Base-by-base conservation (phyloP, 2,113 vertebrate species). In the Leptosomus discolor region DNA sequence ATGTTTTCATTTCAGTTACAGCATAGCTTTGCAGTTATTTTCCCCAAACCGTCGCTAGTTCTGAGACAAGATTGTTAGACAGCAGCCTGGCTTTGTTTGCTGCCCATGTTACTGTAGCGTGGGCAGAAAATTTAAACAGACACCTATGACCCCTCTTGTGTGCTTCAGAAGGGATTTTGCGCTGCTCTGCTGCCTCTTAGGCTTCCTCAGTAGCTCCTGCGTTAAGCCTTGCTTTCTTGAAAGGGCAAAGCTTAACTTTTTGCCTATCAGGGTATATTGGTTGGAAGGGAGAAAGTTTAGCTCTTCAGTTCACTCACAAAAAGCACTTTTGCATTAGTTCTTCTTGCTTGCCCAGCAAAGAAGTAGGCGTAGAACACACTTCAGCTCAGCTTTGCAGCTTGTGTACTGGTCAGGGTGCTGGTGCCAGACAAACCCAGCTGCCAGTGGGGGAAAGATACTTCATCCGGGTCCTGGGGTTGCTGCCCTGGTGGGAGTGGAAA, bases 1-100 rank as follows among this genome's bases (percentile, higher is more conserved):
- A 7, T 91, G 92, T 96, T 97, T 97, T 94, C 73, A 16, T 94
- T 94, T 92, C 86, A 82, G 69, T 88, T 67, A 82, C 74, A 51
- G 71, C 92, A 36, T 65, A 43, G 36, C 53, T 46, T 82, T 90
- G 65, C 91, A 67, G 53, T 14, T 64, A 39, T 79, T 43, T 75
- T 94, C 91, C 83, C 90, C 85, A 79, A 92, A 81, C 39, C 0
- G 0, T 11, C 0, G 1, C 80, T 83, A 53, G 20, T 76, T 88
- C 77, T 6, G 5, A 50, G 77, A n/a, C 32, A 30, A 74, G 76
- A 63, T 81, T 87, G 77, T 79, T 85, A 82, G 91, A 81, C 65
- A 87, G 69, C 77, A 87, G 39, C 53, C 29, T 50, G 86, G 67
- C 53, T 90, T 85, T 93, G 23, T 90, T 78, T 88, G 85, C 85